Evolutionary conservation across 2,888 invertebrate genomes (phyloP).

Genomic region (Capitulum mitella): DNA sequence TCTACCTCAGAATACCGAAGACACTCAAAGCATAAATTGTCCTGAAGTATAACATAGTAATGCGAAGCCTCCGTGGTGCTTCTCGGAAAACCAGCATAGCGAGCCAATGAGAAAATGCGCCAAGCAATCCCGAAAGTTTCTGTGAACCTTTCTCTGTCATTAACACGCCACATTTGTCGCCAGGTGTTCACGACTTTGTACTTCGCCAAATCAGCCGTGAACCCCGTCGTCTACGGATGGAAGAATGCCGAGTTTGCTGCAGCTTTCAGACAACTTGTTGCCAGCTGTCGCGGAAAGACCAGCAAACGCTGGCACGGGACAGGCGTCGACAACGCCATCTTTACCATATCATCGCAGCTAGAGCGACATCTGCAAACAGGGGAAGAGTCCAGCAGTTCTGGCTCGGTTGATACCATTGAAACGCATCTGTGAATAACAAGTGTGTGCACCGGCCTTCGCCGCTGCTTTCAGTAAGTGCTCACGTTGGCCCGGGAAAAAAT

Average conservation of each 20-base stretch:
- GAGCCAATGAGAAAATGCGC: no score
- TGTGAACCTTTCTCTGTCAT: no score
- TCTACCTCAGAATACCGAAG: no score
- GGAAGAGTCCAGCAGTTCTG: background rate
- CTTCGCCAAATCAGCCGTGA: slow-evolving; percentile 38
- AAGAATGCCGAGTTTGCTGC: slow-evolving; percentile 38
- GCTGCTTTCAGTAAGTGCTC: no score
- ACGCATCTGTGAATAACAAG: background rate
- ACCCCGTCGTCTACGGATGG: slow-evolving; percentile 39
- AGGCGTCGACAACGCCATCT: background rate
- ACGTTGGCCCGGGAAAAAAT: no score
- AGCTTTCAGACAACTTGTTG: slow-evolving; percentile 36
- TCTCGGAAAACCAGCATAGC: no score
- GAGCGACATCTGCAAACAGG: background rate
- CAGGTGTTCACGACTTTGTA: slow-evolving; percentile 37
- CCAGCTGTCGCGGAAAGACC: background rate
- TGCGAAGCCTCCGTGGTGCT: no score
- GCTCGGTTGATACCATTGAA: background rate
- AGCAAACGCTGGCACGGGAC: background rate
- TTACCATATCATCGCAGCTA: background rate
- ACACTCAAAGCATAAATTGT: no score
- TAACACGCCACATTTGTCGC: no score
- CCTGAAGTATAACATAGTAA: no score
- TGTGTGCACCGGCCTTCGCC: no score
- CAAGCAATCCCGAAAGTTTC: no score